Evolutionary conservation across 2,797 vertebrate species (phyloP).

Genomic region (Peromyscus melanophrys): DNA sequence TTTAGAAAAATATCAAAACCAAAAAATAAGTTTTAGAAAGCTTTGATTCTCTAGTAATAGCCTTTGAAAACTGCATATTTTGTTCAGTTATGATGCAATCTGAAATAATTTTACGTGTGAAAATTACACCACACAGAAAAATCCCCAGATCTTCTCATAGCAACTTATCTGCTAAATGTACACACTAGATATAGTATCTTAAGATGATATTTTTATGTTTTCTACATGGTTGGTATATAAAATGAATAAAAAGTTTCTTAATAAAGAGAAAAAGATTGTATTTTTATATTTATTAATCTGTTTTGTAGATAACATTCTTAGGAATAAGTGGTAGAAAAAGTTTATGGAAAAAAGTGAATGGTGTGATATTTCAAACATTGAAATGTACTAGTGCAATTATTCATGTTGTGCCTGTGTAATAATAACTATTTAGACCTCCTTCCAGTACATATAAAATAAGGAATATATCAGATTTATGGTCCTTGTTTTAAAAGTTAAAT

Average conservation of each 20-base stretch:
- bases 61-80: not conserved
- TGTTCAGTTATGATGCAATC: not conserved
- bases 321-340: not conserved
- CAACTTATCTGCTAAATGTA: not conserved
- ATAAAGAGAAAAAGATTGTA: not conserved
- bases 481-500: constrained; percentile 1
- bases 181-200: not conserved
- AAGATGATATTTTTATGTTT: not conserved
- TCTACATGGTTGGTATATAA: no score
- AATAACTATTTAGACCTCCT: not conserved
- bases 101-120: not conserved
- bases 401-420: not conserved
- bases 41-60: not conserved
- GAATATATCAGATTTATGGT: not conserved
- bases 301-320: not conserved
- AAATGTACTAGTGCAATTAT: not conserved
- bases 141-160: not conserved
- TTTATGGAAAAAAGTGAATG: not conserved
- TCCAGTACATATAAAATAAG: not conserved
- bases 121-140: not conserved
- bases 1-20: not conserved
- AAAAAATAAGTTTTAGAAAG: not conserved
- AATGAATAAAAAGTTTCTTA: no score
- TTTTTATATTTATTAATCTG: not conserved
- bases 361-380: not conserved